Evolutionary conservation across 2,113 vertebrate genomes (phyloP), one percentile per base, ranked within the genome.

Genomic region (Columba janthina): DNA sequence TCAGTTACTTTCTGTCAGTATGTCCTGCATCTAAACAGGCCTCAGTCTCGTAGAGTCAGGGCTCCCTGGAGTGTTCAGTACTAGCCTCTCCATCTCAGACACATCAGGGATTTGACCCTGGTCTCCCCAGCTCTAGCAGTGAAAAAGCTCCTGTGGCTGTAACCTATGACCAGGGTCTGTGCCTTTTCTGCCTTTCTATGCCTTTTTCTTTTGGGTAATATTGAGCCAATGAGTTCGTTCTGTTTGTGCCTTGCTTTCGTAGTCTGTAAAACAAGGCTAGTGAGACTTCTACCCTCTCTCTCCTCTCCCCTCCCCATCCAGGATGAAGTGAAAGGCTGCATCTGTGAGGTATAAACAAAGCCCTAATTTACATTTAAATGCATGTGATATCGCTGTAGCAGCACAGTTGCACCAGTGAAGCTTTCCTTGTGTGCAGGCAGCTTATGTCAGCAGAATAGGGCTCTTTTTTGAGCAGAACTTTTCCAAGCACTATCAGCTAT

Each of bases 311-410:
- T 44, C 36, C 57, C 56, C 46, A 77, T 73, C n/a, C 64, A 66
- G 83, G 79, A 83, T 83, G 74, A 90, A 93, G 38, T 84, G 92
- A 94, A 96, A 93, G 56, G 80, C 96, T 86, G 88, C 96, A 97
- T 97, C 96, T 96, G 96, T 94, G 60, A 38, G 0, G 56, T 71
- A 64, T 57, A 94, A 96, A 95, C 95, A 94, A 96, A 94, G 86
- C 38, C 72, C 86, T 92, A 40, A 97, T 96, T 96, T 96, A 96
- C 95, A 96, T 96, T 93, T 97, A 94, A 97, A 97, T 95, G 78
- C 4, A 0, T 89, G 75, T 88, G 90, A 95, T 93, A 96, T 77
- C 21, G 88, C 95, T 96, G 93, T 77, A 88, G 88, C 94, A 92
- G 93, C 94, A 96, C 72, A 96, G 93, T 44, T 91, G 83, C 71